Conservation (phyloP, 2,888 invertebrate species). For the Himalopsyche kuldschensis region DNA sequence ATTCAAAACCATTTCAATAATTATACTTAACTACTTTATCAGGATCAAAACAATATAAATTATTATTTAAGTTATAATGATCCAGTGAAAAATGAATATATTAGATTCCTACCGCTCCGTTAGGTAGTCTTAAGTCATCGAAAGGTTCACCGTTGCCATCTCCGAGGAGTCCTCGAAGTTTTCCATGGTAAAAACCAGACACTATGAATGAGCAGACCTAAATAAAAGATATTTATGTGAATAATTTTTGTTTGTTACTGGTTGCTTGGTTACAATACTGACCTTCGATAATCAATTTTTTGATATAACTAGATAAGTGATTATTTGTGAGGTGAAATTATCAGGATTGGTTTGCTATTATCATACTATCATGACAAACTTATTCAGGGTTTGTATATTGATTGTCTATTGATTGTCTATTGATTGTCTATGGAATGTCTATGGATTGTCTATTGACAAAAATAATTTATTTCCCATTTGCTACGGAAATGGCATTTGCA, state of each 20-base stretch:
- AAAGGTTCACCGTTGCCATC: constrained; percentile 86
- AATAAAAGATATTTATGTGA: not conserved
- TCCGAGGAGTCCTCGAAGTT: constrained; percentile 83
- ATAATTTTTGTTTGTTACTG: not conserved
- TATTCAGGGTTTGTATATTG: constrained; percentile 63
- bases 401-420: not conserved
- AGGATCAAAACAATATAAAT: too few relatives aligned
- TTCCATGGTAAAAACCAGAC: constrained; percentile 86
- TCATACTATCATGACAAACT: constrained; percentile 68
- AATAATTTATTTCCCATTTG: too few relatives aligned
- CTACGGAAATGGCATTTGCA: too few relatives aligned
- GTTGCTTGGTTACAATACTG: too few relatives aligned
- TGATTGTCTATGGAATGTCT: too few relatives aligned
- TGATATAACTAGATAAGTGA: not conserved
- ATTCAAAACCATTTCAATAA: too few relatives aligned
- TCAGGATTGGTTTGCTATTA: constrained; percentile 53
- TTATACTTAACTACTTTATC: too few relatives aligned
- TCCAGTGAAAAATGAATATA: constrained; percentile 22
- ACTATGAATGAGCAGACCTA: constrained; percentile 69
- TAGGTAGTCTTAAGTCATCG: constrained; percentile 78
- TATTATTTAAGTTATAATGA: too few relatives aligned
- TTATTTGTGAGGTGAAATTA: constrained; percentile 48
- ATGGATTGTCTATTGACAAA: too few relatives aligned
- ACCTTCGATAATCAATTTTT: constrained; percentile 31
- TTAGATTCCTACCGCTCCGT: constrained; percentile 65